Percentiles rank a stretch among this genome's conserved stretches.
phyloP scores from a whole-genome alignment of 2,888 invertebrate genomes.

The Clepsis dumicolana region DNA sequence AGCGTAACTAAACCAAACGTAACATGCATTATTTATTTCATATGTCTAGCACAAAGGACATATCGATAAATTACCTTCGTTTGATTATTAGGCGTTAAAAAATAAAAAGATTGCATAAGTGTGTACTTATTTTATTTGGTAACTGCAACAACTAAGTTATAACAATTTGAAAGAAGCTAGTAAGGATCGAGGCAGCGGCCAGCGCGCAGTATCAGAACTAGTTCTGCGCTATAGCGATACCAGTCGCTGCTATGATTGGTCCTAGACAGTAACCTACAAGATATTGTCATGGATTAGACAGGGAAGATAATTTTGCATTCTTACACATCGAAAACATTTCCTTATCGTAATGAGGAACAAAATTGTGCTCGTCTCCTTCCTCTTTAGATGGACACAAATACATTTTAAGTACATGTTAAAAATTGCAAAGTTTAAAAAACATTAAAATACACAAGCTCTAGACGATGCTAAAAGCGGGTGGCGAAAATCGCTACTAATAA shows the following conservation, averaged over 20 bases:
- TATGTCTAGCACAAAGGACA: conserved; percentile 35
- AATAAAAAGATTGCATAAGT: conserved; percentile 63
- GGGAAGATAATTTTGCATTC: conserved; percentile 38
- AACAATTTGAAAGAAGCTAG: conserved; percentile 66
- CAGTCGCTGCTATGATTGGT: conserved; percentile 33
- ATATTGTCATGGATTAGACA: conserved; percentile 47
- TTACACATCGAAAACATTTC: conserved; percentile 30
- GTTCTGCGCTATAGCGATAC: neutral
- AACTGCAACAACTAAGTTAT: conserved; percentile 76
- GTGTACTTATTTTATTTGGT: conserved; percentile 81
- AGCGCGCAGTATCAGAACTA: neutral
- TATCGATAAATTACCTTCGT: conserved; percentile 14
- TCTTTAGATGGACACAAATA: conserved; percentile 20
- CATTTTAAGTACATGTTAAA: conserved; percentile 43
- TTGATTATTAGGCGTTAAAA: conserved; percentile 43
- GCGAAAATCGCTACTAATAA: conserved; percentile 66
- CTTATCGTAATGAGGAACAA: conserved; percentile 34
- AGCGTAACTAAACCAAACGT: conserved; percentile 44
- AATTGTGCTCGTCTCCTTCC: conserved; percentile 30
- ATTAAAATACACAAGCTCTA: conserved; percentile 67
- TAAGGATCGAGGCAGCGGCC: neutral
- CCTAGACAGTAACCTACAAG: conserved; percentile 40
- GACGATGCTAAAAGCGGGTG: conserved; percentile 75
- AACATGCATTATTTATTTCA: conserved; percentile 47
- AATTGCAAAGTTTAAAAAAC: conserved; percentile 45